Base-by-base conservation (phyloP, 2,113 vertebrate genomes). In the Zosterops hypoxanthus region DNA sequence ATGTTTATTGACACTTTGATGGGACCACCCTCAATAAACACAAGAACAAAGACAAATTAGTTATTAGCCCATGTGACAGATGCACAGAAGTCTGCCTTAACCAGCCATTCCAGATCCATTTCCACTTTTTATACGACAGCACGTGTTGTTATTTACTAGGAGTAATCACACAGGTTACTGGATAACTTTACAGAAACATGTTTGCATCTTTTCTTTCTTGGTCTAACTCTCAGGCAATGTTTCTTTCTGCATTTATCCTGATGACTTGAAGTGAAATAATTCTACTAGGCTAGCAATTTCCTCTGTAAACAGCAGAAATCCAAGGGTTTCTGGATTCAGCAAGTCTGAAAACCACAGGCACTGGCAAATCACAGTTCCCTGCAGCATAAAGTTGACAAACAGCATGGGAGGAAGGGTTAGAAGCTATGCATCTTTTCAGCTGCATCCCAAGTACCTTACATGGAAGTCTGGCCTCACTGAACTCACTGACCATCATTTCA, bases 41-140 rank as follows among this genome's bases (percentile, higher is more conserved):
- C 0, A 3, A 64, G 50, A 96, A 87, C 70, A 92, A 92, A 76
- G 82, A 88, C 16, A 64, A 92, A 65, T 79, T 78, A 70, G 36
- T 93, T 76, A 65, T 46, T 76, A 90, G 53, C 19, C 63, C 61
- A 28, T 36, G 33, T 68, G 77, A 95, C 89, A 96, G 89, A 96
- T 84, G 77, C 77, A 92, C 88, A 94, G 49, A 92, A 89, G 79
- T 80, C 80, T 88, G 88, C 57, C 92, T 80, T 61, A 88, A 87
- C n/a, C 46, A 92, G 61, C 47, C 83, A 82, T 57, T 94, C 82
- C 82, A 85, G 61, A 92, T 73, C 65, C 72, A 77, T n/a, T 92
- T 87, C 83, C 61, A 89, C 85, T 73, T 92, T 42, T 84, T 76
- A 60, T 46, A 52, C 44, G 61, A 52, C 23, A 92, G 55, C 68